A percentile compares a stretch with the other conserved stretches of the same genome.
Conservation (phyloP, 2,888 invertebrate species). For the Lathronympha strigana region DNA sequence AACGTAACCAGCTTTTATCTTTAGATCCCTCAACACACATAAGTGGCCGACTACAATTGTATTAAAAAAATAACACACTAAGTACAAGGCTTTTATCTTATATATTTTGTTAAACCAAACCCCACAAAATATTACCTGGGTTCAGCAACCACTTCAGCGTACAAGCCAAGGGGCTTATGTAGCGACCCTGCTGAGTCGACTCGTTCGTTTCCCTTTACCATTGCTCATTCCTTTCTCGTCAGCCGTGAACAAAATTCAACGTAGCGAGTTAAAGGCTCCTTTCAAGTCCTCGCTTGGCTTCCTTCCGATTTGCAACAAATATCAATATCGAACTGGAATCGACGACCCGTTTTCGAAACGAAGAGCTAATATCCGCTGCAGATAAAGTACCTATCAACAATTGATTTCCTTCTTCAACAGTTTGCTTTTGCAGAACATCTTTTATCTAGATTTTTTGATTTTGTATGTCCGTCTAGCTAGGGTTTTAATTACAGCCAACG, state of each 20-base stretch:
- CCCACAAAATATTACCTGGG: no score
- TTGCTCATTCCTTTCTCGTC: conserved; percentile 1
- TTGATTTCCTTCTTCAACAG: neutral
- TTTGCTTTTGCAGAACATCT: neutral
- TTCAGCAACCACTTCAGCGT: no score
- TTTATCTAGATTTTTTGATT: neutral
- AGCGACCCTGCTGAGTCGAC: neutral
- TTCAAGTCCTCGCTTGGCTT: conserved; percentile 19
- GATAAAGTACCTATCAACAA: conserved; percentile 26
- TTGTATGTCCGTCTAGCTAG: no score
- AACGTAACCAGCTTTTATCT: no score
- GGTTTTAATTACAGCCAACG: neutral
- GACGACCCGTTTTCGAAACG: conserved; percentile 30
- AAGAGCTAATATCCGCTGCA: conserved; percentile 32
- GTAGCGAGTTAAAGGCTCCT: conserved; percentile 24
- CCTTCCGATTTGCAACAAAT: conserved; percentile 24
- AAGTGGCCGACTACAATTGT: no score
- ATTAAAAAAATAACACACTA: no score
- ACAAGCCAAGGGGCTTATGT: no score
- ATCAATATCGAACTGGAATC: conserved; percentile 30
- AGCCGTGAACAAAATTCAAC: conserved; percentile 1
- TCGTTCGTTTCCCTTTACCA: neutral
- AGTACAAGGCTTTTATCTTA: no score
- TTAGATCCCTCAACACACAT: no score
- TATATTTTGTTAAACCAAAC: no score